Base-by-base conservation (phyloP, 64 coral and sea anemone genomes). In the Pocillopora verrucosa region DNA sequence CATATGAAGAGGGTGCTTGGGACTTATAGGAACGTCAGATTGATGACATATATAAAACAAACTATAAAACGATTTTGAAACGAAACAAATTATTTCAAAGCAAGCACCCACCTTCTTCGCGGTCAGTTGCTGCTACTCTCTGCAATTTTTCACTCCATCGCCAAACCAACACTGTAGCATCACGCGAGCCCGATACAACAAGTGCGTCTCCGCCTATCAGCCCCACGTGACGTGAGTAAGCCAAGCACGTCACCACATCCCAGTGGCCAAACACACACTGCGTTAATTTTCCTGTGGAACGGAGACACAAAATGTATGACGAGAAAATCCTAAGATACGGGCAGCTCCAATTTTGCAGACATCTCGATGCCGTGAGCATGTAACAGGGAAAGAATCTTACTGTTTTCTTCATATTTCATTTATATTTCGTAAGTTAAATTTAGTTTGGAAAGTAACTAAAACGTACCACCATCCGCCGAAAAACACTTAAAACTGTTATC, bases 401-500 rank as follows among this genome's bases (percentile, higher is more conserved):
- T 22, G 14, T 26, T 34, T 9, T 9, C 4, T 1, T 3, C 22
- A 35, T 64, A 2, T 13, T 25, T 87, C 20, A 25, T 14, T 12
- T 16, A 10, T 22, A 10, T 16, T 16, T 14, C 37, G 9, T 34
- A 13, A 76, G 14, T 60, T 19, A 65, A 4, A 51, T 51, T 51
- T 51, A 51, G 41, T 51, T 7, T 51, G 41, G 41, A 51, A 51
- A 51, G 41, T 4, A 51, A 51, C 41, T 7, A 0, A 51, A 51
- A 51, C 84, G 68, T 57, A 98, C 97, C 97, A 69, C 87, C 91
- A n/a, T 99, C 97, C 30, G 94, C 88, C 13, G 97, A 95, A 19
- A 99, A 99, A 24, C 94, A 95, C 9, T 99, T 99, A 72, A 99
- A 99, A 62, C 97, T 99, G 79, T 99, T 99, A 83, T 99, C 97